Conservation (phyloP, 92 coral and sea anemone species). For the Actinernus sp. region DNA sequence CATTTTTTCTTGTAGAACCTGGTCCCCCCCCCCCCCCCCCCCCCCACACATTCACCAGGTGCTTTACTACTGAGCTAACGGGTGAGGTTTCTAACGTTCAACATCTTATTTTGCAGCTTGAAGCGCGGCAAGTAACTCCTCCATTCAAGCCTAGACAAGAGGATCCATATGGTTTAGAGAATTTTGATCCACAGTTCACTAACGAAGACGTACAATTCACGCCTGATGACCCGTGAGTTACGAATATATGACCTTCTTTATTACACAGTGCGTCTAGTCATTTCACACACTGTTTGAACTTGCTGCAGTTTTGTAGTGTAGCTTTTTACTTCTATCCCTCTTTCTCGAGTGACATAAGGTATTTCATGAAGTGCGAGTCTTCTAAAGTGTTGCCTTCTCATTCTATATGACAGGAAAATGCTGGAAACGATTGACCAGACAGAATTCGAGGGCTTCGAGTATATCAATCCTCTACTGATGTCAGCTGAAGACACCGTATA, state of each 20-base stretch:
- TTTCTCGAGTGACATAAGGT: too few species aligned
- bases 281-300: too few species aligned
- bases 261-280: too few species aligned
- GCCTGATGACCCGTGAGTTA: slow-evolving; percentile 99
- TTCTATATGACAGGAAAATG: slow-evolving; percentile 71
- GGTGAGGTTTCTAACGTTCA: too few species aligned
- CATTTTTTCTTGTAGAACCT: too few species aligned
- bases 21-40: too few species aligned
- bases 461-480: slow-evolving; percentile 95
- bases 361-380: not conserved
- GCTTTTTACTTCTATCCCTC: too few species aligned
- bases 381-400: not conserved
- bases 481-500: slow-evolving; percentile 96
- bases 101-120: slow-evolving; percentile 55
- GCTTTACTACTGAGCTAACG: too few species aligned
- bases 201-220: slow-evolving; percentile 95
- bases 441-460: slow-evolving; percentile 98
- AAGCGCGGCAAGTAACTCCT: slow-evolving; percentile 96
- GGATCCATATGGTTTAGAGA: slow-evolving; percentile 90
- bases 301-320: too few species aligned
- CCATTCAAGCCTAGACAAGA: slow-evolving; percentile 95
- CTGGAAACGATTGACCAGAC: slow-evolving; percentile 98
- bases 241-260: too few species aligned
- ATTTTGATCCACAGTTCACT: slow-evolving; percentile 98
- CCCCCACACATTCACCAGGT: too few species aligned